These are phyloP conservation scores for Emydocephalus ijimae DNA, from an alignment of 2,113 vertebrate genomes.

Conservation along the genomic window DNA sequence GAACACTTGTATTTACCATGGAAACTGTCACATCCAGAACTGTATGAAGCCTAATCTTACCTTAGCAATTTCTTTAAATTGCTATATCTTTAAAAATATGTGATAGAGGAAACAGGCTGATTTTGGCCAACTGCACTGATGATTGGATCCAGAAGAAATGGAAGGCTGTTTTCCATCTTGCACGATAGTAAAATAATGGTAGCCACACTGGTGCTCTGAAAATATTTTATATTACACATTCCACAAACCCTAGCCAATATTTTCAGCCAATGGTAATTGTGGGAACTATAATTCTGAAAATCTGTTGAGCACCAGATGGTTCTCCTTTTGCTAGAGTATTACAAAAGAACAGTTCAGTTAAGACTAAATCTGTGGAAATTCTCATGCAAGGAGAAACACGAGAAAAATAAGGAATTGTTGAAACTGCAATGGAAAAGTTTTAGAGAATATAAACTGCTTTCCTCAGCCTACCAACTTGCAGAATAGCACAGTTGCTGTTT, in stretches of 20 bases:
- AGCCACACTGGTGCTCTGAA: background rate
- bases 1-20: background rate
- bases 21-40: background rate
- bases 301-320: background rate
- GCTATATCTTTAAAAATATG: background rate
- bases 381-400: background rate
- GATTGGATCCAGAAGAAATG: background rate
- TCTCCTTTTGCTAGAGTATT: background rate
- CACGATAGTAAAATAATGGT: background rate
- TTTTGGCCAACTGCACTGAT: background rate
- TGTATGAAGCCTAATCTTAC: background rate
- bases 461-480: background rate
- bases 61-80: background rate
- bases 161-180: background rate
- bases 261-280: too few relatives aligned
- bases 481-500: background rate
- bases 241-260: background rate
- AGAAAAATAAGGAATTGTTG: background rate
- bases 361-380: background rate
- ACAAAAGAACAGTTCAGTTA: background rate
- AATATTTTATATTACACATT: background rate
- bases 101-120: background rate
- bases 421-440: background rate
- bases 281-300: background rate
- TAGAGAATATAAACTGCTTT: background rate